Evolutionary conservation across 1,140 invertebrate species (phyloP), one percentile per base, ranked within the genome.

Genomic region (Sitophilus oryzae): DNA sequence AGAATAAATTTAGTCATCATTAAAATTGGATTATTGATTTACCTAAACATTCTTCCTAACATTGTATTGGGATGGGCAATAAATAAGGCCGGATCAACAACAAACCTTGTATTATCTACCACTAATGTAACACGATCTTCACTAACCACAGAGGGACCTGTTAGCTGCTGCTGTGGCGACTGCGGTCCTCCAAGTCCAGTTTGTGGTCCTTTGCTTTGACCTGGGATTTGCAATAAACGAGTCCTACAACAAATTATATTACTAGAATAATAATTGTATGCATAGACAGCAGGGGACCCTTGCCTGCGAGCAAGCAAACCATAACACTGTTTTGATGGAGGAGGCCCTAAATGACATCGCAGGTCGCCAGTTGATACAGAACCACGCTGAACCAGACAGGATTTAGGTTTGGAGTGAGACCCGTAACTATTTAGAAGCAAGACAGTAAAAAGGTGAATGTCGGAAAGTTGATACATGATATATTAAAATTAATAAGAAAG

Each of bases 21-120:
- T 35, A 9, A 9, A 35, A 9, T 35, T 15, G 38, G 14, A 40
- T 40, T 20, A 40, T n/a, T n/a, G n/a, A n/a, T 21, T 55, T 49
- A 56, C 54, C 54, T 50, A 50, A 57, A 97, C 96, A 98, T 98
- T 65, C 94, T 85, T 18, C 95, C 95, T 9, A 93, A 64, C 90
- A 95, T 93, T 0, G 93, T 95, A 69, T 94, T 92, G 3, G 91
- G 91, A 74, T 93, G 87, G 1, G 88, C 86, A 6, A 88, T 88
- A 65, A 98, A 94, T 44, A 96, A 76, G 9, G 88, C 84, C 3
- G 91, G 91, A 74, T 97, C 93, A 1, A 96, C 83, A 4, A 94
- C 83, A 73, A 90, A 90, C 61, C 93, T 77, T 0, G 93, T 94
- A 59, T 92, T 93, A 69, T 97, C 94, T 4, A 97, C 94, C 14